Conservation (phyloP, 2,797 vertebrate species). For the Antrozous pallidus region DNA sequence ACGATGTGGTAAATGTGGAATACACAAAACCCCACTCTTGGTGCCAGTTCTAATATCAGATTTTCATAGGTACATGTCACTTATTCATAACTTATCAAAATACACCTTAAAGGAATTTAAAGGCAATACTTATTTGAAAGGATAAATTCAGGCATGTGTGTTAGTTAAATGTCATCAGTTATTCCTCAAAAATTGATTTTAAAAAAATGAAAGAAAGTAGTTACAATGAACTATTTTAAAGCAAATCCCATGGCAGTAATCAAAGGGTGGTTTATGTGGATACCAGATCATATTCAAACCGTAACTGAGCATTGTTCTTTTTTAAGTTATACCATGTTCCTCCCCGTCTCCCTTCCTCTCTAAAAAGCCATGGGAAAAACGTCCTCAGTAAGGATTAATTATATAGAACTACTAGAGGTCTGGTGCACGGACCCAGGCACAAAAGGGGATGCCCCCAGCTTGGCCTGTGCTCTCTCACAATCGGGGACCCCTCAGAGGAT, state of each 20-base stretch:
- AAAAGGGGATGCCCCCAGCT: no score
- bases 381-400: no score
- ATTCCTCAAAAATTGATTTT: background rate
- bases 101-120: slow-evolving; percentile 26
- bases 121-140: background rate
- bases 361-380: no score
- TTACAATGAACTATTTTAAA: background rate
- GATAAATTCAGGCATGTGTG: background rate
- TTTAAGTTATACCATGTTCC: background rate
- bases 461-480: no score
- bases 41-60: background rate
- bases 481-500: no score
- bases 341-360: no score
- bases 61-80: background rate
- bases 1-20: background rate
- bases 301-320: background rate
- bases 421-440: no score
- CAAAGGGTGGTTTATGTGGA: background rate
- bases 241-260: background rate
- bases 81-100: slow-evolving; percentile 7
- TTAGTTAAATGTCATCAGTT: background rate
- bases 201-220: background rate
- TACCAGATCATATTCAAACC: background rate
- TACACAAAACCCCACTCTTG: background rate
- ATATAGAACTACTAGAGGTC: no score